A percentile compares a stretch with the other conserved stretches of the same genome.
phyloP scores from a whole-genome alignment of 2,113 vertebrate genomes.

The Sardina pilchardus region DNA sequence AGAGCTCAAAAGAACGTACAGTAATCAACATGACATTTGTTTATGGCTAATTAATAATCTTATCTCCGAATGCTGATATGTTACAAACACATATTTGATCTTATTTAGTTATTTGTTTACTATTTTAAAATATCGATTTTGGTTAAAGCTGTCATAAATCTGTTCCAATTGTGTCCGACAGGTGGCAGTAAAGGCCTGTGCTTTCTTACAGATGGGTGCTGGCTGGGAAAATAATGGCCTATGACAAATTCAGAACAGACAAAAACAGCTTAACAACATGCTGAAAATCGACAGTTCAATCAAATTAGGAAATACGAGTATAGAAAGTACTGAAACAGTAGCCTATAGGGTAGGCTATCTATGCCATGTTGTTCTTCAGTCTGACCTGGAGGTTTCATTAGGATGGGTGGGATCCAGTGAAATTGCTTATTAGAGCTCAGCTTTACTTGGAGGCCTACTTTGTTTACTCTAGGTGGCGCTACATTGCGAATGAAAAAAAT shows the following conservation, averaged over 20 bases:
- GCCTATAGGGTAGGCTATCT: too few species aligned
- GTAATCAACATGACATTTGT: not conserved
- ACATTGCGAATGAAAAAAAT: not conserved
- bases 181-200: not conserved
- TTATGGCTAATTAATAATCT: not conserved
- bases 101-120: too few species aligned
- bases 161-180: not conserved
- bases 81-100: too few species aligned
- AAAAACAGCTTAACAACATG: not conserved
- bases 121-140: too few species aligned
- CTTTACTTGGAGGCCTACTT: not conserved
- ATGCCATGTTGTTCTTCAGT: too few species aligned
- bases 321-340: too few species aligned
- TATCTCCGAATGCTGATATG: too few species aligned
- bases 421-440: not conserved
- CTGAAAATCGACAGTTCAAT: too few species aligned
- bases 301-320: too few species aligned
- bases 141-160: too few species aligned
- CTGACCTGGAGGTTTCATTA: not conserved
- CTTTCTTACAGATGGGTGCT: not conserved
- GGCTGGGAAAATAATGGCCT: not conserved
- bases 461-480: conserved; percentile 1
- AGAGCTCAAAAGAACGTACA: not conserved
- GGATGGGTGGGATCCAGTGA: not conserved
- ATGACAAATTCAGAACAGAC: not conserved